These are phyloP conservation scores for Bombus cullumanus DNA, from an alignment of 1,140 invertebrate genomes.

Conservation along the genomic window DNA sequence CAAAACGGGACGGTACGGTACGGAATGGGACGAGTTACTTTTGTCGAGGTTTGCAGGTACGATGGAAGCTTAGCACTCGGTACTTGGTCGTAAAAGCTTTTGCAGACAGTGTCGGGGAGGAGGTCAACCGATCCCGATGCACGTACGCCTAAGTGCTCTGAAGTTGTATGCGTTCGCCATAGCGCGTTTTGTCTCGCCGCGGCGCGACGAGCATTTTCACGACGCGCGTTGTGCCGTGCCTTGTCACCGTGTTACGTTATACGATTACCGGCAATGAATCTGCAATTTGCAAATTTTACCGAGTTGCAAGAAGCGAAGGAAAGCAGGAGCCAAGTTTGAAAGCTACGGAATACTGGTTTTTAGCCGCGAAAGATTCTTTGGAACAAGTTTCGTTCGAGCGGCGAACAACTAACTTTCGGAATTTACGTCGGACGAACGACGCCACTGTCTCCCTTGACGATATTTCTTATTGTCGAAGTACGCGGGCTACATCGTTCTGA, in stretches of 20 bases:
- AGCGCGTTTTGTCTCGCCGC: not conserved
- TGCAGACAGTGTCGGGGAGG: slow-evolving; percentile 62
- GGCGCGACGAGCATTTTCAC: not conserved
- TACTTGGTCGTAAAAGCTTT: slow-evolving; percentile 65
- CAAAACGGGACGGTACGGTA: not conserved
- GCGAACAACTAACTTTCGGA: not conserved
- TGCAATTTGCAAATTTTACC: not conserved
- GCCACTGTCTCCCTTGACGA: not conserved
- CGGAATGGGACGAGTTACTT: slow-evolving; percentile 9
- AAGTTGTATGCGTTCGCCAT: slow-evolving; percentile 16
- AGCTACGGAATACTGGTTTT: too few relatives aligned
- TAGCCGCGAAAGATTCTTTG: not conserved
- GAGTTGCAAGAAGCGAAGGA: not conserved
- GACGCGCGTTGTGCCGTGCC: not conserved
- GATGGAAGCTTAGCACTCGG: slow-evolving; percentile 52
- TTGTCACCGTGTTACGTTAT: not conserved
- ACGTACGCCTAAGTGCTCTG: slow-evolving; percentile 42
- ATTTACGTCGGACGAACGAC: not conserved
- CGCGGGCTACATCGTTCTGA: not conserved
- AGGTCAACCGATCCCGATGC: slow-evolving; percentile 56
- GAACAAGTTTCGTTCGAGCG: not conserved
- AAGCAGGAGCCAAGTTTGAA: too few relatives aligned
- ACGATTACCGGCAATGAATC: not conserved
- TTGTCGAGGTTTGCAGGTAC: slow-evolving; percentile 25
- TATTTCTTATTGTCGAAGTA: not conserved